These are phyloP conservation scores for Papilio xuthus DNA, from an alignment of 1,140 invertebrate species.

Conservation along the genomic window DNA sequence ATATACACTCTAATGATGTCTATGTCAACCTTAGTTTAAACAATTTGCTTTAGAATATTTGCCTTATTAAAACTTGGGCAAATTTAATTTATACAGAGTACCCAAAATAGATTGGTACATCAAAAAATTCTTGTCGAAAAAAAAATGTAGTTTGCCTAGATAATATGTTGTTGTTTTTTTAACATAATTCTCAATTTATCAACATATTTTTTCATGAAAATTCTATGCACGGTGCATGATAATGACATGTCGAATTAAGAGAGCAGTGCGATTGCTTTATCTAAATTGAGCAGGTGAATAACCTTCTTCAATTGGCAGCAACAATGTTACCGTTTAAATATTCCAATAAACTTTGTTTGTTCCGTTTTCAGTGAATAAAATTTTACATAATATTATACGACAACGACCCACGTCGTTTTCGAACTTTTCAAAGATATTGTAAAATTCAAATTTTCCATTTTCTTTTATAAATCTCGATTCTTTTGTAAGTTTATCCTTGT, in stretches of 20 bases:
- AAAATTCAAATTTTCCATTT: conserved; percentile 9
- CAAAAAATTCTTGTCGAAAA: neutral
- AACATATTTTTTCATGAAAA: too few species aligned
- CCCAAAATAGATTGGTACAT: neutral
- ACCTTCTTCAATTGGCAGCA: neutral
- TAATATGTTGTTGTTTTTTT: too few species aligned
- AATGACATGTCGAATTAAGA: too few species aligned
- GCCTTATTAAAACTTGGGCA: neutral
- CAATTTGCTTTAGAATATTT: neutral
- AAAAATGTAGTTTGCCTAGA: too few species aligned
- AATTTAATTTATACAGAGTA: neutral
- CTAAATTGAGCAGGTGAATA: neutral
- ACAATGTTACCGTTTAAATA: neutral
- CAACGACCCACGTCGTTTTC: conserved; percentile 16
- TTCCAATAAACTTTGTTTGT: conserved; percentile 19
- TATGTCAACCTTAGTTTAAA: conserved; percentile 19
- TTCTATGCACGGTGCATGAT: too few species aligned
- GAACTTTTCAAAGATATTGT: neutral
- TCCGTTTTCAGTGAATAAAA: neutral
- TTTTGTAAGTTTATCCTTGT: neutral
- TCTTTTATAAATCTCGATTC: conserved; percentile 15
- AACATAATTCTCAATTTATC: too few species aligned
- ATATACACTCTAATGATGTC: conserved; percentile 26
- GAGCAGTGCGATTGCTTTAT: neutral
- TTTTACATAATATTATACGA: conserved; percentile 7